Base-by-base conservation (phyloP, 30 jellyfish, hydroid and myxozoan genomes). In the Aurelia coerulea region DNA sequence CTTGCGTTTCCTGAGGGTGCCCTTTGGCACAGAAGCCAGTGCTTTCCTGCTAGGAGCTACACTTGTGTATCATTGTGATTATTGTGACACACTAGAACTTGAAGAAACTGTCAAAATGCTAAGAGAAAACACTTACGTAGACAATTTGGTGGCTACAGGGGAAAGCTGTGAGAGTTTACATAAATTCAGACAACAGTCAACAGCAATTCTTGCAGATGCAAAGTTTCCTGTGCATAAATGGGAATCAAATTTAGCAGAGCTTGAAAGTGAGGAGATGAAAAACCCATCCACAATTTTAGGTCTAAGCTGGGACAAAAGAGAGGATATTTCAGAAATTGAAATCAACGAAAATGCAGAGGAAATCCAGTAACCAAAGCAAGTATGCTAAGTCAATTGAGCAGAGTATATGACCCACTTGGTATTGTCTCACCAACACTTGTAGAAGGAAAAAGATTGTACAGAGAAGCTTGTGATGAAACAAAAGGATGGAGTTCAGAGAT, bases 331-430 rank as follows among this genome's bases (percentile, higher is more conserved):
- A 2, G 67, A 5, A 42, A 31, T 70, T 1, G 67, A 4, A 0
- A 70, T 70, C 3, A 39, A 70, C 81, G 0, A 70, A 70, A 6
- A 6, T 2, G 64, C 4, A 35, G 81, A 33, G 23, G 50, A 70
- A 42, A 35, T 2, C 67, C 67, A 2, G 68, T 31, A 32, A 78
- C 83, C 10, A 78, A 78, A 5, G 42, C 67, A 53, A 29, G 19
- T 33, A 60, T 56, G 5, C 33, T 78, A 14, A 78, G 73, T 35
- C 65, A 49, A 60, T 42, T 78, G 14, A 18, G 62, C 19, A 59
- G 18, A 34, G 33, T 78, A 56, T 78, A 78, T 62, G 88, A 78
- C 83, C 79, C 79, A 5, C 33, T 78, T 2, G 88, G 88, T 2
- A 78, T 78, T 31, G 15, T 78, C 18, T 78, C 79, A 15, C 65